Evolutionary conservation across 92 coral and sea anemone species (phyloP), one percentile per base, ranked within the genome.

Genomic region (Zoanthus gigantus): DNA sequence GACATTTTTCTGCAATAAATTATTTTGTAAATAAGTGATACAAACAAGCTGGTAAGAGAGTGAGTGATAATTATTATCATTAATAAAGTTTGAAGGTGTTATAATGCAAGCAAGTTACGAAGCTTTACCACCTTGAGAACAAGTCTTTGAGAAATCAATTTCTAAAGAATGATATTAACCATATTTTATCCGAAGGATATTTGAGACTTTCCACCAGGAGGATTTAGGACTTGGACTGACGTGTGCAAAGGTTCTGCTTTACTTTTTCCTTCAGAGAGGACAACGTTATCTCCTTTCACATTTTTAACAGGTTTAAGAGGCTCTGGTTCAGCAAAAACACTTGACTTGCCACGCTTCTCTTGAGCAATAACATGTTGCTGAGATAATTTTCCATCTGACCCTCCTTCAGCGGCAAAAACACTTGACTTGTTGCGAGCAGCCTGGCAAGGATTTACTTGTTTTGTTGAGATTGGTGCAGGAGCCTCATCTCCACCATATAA

Each of bases 191-290:
- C 99, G 83, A 97, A 92, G 17, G 92, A 77, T 80, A 97, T 97
- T 78, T 93, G 92, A 0, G 98, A 95, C 72, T 74, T 92, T 0
- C 99, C 99, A 82, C 99, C 99, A 30, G 99, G 99, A 5, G 99
- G 97, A 15, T 94, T 95, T n/a, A 32, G 75, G 23, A 95, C 94
- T 18, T 87, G 92, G 57, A 96, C 95, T 6, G 98, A 92, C 7
- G 98, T 95, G 67, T 86, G 90, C 34, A 79, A 10, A 29, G 88
- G 80, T 31, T 74, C 79, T 17, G 50, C 80, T 2, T 32, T 72
- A 30, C 61, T 34, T 7, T 46, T 48, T 81, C 66, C 75, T n/a
- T 81, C 61, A 2, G 60, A 15, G 17, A 81, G 85, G 46, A 67
- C 85, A 28, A 81, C 76, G 16, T 67, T 81, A 48, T 81, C 85